A percentile compares a stretch with the other conserved stretches of the same genome.
Evolutionary conservation across 2,113 vertebrate genomes (phyloP).

Genomic region (Sus scrofa): DNA sequence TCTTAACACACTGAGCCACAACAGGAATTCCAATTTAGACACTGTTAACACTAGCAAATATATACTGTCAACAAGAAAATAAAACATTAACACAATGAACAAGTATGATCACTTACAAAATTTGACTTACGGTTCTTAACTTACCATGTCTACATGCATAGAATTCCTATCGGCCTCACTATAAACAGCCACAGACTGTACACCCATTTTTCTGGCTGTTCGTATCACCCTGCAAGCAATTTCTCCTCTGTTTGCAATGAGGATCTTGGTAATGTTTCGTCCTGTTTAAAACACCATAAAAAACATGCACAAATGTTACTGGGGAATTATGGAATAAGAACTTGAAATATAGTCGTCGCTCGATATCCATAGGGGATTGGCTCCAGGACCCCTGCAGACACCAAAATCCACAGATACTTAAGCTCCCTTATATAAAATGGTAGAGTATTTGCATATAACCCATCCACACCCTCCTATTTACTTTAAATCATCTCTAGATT

Average conservation of each 20-base stretch:
- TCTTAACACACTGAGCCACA: too few relatives aligned
- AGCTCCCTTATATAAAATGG: too few relatives aligned
- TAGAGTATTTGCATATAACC: too few relatives aligned
- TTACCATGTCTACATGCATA: conserved; percentile 98
- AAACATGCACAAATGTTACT: conserved; percentile 54
- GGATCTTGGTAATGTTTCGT: conserved; percentile 93
- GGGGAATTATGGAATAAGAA: conserved; percentile 16
- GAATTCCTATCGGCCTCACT: conserved; percentile 96
- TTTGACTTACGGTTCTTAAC: neutral
- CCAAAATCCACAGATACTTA: too few relatives aligned
- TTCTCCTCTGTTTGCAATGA: conserved; percentile 98
- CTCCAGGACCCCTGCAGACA: neutral
- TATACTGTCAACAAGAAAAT: neutral
- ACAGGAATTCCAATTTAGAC: neutral
- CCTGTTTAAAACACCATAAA: conserved; percentile 84
- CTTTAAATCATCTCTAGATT: too few relatives aligned
- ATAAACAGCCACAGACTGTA: conserved; percentile 97
- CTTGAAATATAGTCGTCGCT: neutral
- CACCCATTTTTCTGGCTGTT: conserved; percentile 96
- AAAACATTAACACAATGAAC: conserved; percentile 29
- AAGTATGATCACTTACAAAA: neutral
- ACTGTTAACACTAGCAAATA: neutral
- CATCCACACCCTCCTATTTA: too few relatives aligned
- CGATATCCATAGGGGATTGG: neutral
- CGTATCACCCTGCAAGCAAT: conserved; percentile 98